Base-by-base conservation (phyloP, 2,888 invertebrate species). In the Dichetophora obliterata region DNA sequence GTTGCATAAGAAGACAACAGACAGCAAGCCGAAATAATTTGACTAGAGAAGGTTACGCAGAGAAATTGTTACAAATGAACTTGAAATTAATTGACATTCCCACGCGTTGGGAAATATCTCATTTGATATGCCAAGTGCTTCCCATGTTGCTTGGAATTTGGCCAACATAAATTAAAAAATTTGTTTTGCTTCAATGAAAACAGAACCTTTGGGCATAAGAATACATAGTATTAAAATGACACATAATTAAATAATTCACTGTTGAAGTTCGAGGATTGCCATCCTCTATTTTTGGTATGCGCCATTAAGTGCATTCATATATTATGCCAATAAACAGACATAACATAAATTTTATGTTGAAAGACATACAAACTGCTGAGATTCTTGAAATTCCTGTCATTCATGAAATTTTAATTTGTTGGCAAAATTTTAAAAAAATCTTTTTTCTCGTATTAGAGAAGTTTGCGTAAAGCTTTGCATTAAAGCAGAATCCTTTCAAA, bases 1-100 rank as follows among this genome's bases (percentile, higher is more conserved):
- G 27, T 14, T 24, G 57, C 22, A 22, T 9, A 27, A 22, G 57
- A 2, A 27, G 19, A 27, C 11, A 27, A 22, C 1, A 59, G 57
- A 11, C 24, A 59, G 19, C 57, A 14, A 24, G 22, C 6, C 19
- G 19, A 54, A 3, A n/a, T 2, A 22, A 22, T 14, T 9, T 9
- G 19, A 54, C 14, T 24, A 11, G 34, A 31, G 24, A n/a, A 27
- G 63, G 27, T 31, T 24, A 31, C 16, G 57, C 27, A 5, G 24
- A 24, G 34, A 61, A 63, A n/a, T 27, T 24, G 31, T 31, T 0
- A 31, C 14, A 31, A 24, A 31, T 16, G 24, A 16, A 16, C 48
- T 50, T 34, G 31, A 37, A 61, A 72, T 59, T 72, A 59, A 72
- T 59, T 72, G 72, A 72, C 61, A 61, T 72, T 59, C 59, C 72